A percentile compares a stretch with the other conserved stretches of the same genome.
Evolutionary conservation across 2,888 invertebrate genomes (phyloP).

Genomic region (Cyclophora albipunctata): DNA sequence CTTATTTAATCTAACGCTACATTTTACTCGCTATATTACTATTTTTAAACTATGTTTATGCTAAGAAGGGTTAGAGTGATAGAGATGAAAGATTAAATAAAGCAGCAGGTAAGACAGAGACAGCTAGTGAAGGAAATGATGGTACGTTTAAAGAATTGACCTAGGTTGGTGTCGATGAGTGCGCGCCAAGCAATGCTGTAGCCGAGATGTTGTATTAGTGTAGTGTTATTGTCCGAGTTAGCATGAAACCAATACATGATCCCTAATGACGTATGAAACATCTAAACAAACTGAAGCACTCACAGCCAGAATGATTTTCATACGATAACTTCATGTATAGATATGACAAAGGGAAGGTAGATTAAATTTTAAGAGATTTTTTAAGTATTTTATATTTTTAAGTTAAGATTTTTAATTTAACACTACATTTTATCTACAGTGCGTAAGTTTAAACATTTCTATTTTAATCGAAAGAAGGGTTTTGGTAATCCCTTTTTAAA

Average conservation of each 20-base stretch:
- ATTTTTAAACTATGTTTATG: slow-evolving; percentile 52
- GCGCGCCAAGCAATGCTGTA: slow-evolving; percentile 3
- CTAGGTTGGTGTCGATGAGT: slow-evolving; percentile 14
- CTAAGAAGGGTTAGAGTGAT: slow-evolving; percentile 48
- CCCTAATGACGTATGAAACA: slow-evolving; percentile 36
- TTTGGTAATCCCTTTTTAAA: slow-evolving; percentile 49
- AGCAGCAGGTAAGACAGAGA: slow-evolving; percentile 19
- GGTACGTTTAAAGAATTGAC: slow-evolving; percentile 49
- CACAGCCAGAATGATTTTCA: slow-evolving; percentile 74
- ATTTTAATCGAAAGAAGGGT: slow-evolving; percentile 61
- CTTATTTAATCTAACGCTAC: slow-evolving; percentile 57
- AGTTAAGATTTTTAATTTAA: slow-evolving; percentile 51
- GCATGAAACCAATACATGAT: slow-evolving; percentile 30
- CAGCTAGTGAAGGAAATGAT: slow-evolving; percentile 11
- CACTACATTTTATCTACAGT: slow-evolving; percentile 69
- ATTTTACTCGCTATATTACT: slow-evolving; percentile 50
- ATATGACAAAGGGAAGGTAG: slow-evolving; percentile 64
- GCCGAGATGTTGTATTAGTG: slow-evolving; percentile 6
- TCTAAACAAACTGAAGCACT: slow-evolving; percentile 61
- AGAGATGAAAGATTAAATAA: slow-evolving; percentile 29
- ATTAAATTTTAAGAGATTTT: slow-evolving; percentile 45
- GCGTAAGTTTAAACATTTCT: slow-evolving; percentile 66
- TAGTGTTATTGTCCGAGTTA: slow-evolving; percentile 52
- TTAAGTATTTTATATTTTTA: slow-evolving; percentile 37
- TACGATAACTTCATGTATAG: slow-evolving; percentile 53